phyloP scores from a whole-genome alignment of 2,113 vertebrate species.

The Rafetus swinhoei region DNA sequence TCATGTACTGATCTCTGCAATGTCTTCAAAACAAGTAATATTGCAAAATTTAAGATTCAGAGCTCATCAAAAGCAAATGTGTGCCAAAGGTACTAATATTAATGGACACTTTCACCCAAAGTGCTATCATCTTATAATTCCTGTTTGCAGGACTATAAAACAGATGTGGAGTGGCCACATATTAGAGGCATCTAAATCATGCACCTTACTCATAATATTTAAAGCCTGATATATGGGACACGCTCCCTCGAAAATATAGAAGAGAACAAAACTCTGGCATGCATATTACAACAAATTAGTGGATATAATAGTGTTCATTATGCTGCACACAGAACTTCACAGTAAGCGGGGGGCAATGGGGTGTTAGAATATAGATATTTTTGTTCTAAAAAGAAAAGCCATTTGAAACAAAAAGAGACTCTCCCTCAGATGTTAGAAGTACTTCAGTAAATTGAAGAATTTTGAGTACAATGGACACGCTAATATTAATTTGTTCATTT shows the following conservation, averaged over 20 bases:
- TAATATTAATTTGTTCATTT: neutral
- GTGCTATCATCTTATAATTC: neutral
- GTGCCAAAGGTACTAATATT: neutral
- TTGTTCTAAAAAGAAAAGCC: neutral
- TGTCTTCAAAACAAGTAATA: neutral
- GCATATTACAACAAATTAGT: constrained; percentile 6
- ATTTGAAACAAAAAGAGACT: neutral
- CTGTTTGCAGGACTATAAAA: neutral
- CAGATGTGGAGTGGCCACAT: neutral
- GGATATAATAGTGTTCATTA: neutral
- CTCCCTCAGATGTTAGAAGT: neutral
- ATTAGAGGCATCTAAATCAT: neutral
- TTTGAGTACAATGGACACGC: no score
- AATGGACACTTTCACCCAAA: neutral
- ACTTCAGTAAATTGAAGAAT: neutral
- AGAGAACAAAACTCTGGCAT: accelerated
- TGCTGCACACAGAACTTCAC: neutral
- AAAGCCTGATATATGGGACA: neutral
- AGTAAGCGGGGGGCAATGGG: neutral
- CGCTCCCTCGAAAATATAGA: neutral
- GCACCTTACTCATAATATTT: constrained; percentile 8
- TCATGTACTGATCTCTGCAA: neutral
- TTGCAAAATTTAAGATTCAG: neutral
- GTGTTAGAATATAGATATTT: neutral
- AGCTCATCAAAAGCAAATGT: neutral